phyloP scores from a whole-genome alignment of 1,140 invertebrate genomes.

The Teleogryllus occipitalis region DNA sequence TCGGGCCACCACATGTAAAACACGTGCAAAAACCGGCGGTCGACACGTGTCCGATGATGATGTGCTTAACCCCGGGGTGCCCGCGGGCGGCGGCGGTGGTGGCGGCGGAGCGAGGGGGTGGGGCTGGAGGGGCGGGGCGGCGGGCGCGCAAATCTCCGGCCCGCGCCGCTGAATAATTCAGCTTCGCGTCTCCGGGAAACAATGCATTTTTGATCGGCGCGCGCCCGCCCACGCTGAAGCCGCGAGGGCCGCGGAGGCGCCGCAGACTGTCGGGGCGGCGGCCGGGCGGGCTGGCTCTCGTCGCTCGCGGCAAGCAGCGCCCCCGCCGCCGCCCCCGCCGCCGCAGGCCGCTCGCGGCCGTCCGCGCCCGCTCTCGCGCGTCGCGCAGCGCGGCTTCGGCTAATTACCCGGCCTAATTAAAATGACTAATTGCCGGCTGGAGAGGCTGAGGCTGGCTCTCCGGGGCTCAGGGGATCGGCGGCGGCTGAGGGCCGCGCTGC shows the following conservation, averaged over 20 bases:
- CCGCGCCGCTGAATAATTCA: not conserved
- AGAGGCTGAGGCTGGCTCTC: not conserved
- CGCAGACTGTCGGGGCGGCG: too few species aligned
- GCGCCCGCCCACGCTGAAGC: not conserved
- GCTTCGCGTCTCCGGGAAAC: not conserved
- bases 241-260: not conserved
- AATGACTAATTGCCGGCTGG: not conserved
- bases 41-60: not conserved
- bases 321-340: too few species aligned
- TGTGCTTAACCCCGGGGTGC: not conserved
- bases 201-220: slow-evolving; percentile 3
- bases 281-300: too few species aligned
- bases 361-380: too few species aligned
- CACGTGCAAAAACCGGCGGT: not conserved
- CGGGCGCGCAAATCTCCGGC: too few species aligned
- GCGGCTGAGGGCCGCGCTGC: too few species aligned
- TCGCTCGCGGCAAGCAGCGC: not conserved
- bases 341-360: too few species aligned
- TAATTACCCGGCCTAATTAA: not conserved
- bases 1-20: not conserved
- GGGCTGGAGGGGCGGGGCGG: too few species aligned
- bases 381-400: not conserved
- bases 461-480: not conserved
- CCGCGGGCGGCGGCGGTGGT: too few species aligned
- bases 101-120: too few species aligned